Conservation (phyloP, 2,797 vertebrate species). For the Hydrocynus forskahlii region DNA sequence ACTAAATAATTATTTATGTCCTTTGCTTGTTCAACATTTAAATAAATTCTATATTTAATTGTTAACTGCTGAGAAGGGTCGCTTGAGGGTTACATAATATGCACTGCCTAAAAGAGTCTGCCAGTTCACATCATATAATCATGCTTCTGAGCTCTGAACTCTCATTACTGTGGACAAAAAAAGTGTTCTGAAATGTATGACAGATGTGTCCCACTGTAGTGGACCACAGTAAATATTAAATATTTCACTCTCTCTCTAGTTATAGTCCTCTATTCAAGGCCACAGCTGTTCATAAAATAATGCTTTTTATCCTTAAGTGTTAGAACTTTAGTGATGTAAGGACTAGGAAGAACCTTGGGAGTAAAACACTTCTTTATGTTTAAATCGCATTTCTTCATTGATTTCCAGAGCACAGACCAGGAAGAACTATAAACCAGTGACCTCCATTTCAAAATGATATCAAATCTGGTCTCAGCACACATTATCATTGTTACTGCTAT, state of each 20-base stretch:
- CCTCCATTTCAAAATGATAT: background rate
- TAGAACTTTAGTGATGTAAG: background rate
- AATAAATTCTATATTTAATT: background rate
- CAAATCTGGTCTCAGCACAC: background rate
- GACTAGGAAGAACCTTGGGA: background rate
- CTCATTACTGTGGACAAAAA: slow-evolving; percentile 30
- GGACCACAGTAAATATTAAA: background rate
- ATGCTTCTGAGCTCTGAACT: slow-evolving; percentile 18
- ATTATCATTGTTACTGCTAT: too few species aligned
- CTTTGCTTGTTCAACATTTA: too few species aligned
- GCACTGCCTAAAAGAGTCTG: slow-evolving; percentile 15
- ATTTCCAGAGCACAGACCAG: background rate
- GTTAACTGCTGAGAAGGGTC: slow-evolving; percentile 22
- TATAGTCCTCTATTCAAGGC: background rate
- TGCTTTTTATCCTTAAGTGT: background rate
- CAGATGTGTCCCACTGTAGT: slow-evolving; percentile 1
- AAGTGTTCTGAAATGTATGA: slow-evolving; percentile 5
- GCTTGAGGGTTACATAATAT: slow-evolving; percentile 23
- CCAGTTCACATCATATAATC: slow-evolving; percentile 17
- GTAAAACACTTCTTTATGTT: slow-evolving; percentile 2
- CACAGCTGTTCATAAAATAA: background rate
- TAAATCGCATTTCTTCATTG: background rate
- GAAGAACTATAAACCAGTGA: background rate
- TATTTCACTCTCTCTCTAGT: background rate
- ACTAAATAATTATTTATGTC: too few species aligned